A percentile compares a stretch with the other conserved stretches of the same genome.
Evolutionary conservation across 2,888 invertebrate genomes (phyloP).

Genomic region (Rhaphigaster nebulosa): DNA sequence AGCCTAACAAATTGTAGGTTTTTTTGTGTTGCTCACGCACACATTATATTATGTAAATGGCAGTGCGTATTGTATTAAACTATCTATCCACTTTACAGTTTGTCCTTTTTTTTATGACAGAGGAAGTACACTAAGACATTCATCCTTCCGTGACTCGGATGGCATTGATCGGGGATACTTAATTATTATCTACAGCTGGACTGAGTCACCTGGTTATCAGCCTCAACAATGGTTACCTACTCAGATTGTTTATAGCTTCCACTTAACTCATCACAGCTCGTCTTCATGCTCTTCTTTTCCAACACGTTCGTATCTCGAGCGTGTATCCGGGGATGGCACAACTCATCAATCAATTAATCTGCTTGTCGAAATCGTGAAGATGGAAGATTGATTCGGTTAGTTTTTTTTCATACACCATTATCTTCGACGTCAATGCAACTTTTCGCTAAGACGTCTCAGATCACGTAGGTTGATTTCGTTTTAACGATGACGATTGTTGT

Average conservation of each 20-base stretch:
- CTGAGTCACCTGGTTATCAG: not conserved
- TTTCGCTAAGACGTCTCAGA: not conserved
- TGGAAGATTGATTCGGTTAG: not conserved
- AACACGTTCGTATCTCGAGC: slow-evolving; percentile 1
- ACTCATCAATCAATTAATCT: not conserved
- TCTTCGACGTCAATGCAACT: not conserved
- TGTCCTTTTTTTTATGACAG: not conserved
- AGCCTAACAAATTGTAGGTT: not conserved
- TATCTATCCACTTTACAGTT: no score
- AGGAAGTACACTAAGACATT: not conserved
- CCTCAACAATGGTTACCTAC: not conserved
- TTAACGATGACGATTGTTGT: not conserved
- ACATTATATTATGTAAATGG: no score
- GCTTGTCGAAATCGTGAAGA: slow-evolving; percentile 24
- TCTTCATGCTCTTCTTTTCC: not conserved
- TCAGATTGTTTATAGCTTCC: slow-evolving; percentile 3
- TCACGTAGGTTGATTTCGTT: not conserved
- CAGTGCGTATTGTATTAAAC: no score
- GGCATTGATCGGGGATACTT: not conserved
- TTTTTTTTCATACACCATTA: not conserved
- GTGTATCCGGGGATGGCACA: not conserved
- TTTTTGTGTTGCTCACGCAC: not conserved
- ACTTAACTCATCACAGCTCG: not conserved
- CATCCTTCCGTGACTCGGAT: not conserved
- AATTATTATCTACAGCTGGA: not conserved